Conservation (phyloP, 2,797 vertebrate species). For the Spheniscus humboldti region DNA sequence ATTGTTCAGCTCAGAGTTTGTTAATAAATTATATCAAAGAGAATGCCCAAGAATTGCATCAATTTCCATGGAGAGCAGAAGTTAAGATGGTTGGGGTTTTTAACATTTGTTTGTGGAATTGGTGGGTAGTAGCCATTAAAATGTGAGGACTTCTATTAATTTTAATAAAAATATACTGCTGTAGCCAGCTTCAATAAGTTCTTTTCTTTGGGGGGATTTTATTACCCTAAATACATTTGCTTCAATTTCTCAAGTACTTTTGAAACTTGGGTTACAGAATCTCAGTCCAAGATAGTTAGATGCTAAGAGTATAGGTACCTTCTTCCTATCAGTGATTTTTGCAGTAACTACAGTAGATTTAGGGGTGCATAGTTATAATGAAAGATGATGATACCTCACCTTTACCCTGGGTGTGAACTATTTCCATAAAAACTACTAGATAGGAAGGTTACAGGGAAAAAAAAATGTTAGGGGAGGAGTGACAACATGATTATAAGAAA, state of each 20-base stretch:
- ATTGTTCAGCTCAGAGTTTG: background rate
- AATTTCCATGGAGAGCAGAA: background rate
- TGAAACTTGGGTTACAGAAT: background rate
- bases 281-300: background rate
- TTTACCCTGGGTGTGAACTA: background rate
- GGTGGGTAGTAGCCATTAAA: background rate
- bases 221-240: background rate
- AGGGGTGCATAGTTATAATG: background rate
- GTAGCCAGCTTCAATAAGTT: background rate
- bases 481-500: background rate
- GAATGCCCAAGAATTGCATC: background rate
- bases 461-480: background rate
- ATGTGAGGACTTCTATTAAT: background rate
- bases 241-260: background rate
- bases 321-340: background rate
- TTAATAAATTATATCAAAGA: background rate
- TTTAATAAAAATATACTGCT: background rate
- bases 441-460: background rate
- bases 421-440: background rate
- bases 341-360: background rate
- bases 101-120: background rate
- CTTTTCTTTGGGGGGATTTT: background rate
- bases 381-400: background rate
- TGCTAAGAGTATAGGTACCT: background rate
- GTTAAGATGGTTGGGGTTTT: background rate